Conservation (phyloP, 2,113 vertebrate genomes). For the Seriola quinqueradiata region DNA sequence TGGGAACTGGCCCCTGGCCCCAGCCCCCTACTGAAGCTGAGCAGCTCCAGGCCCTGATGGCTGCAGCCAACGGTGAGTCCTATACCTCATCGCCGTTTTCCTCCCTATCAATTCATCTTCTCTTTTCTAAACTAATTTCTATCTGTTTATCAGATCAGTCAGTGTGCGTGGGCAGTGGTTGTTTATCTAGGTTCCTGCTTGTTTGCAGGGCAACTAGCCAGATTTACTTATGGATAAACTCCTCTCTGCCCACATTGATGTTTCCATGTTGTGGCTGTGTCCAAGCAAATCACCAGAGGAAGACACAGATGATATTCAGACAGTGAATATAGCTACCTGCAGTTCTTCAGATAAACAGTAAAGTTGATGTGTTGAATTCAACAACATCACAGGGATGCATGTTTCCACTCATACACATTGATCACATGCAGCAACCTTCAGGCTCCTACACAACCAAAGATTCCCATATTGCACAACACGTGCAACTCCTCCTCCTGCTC, state of each 20-base stretch:
- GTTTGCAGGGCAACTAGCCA: slow-evolving; percentile 45
- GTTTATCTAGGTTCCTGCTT: slow-evolving; percentile 49
- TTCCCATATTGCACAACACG: slow-evolving; percentile 8
- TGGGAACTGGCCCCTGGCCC: slow-evolving; percentile 97
- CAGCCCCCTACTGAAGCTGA: slow-evolving; percentile 98
- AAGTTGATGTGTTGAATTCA: slow-evolving; percentile 61
- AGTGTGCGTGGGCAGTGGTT: slow-evolving; percentile 12
- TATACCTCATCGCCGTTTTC: slow-evolving; percentile 16
- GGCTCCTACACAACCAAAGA: background rate
- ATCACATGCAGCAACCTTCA: slow-evolving; percentile 36
- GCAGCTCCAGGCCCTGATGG: slow-evolving; percentile 98
- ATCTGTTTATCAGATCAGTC: background rate
- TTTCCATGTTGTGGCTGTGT: slow-evolving; percentile 41
- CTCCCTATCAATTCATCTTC: background rate
- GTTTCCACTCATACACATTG: slow-evolving; percentile 66
- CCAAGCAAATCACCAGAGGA: background rate
- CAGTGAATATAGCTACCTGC: slow-evolving; percentile 13
- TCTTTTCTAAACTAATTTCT: background rate
- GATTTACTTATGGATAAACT: slow-evolving; percentile 54
- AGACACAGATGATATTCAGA: background rate
- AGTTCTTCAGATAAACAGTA: slow-evolving; percentile 8
- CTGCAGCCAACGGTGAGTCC: slow-evolving; percentile 93
- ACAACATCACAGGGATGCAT: slow-evolving; percentile 49
- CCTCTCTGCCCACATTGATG: slow-evolving; percentile 49
- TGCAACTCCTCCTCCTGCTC: slow-evolving; percentile 19